Conservation (phyloP, 2,113 vertebrate genomes). For the Micronycteris hirsuta region DNA sequence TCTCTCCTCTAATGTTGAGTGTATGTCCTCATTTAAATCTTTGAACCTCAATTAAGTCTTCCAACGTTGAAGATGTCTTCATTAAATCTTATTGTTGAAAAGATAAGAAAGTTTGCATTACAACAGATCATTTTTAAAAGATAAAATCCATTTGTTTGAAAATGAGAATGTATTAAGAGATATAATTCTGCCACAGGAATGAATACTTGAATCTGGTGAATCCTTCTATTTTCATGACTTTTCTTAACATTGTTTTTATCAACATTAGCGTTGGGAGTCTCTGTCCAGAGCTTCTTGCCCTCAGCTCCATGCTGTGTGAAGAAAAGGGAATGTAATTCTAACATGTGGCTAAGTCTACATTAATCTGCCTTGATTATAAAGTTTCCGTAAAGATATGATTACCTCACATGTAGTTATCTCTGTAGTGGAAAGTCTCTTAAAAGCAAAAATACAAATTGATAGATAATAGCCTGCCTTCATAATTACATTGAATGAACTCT, state of each 20-base stretch:
- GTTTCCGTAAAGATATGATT: not conserved
- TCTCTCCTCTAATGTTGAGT: constrained; percentile 67
- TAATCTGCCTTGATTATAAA: not conserved
- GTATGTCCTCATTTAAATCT: not conserved
- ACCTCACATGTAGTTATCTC: not conserved
- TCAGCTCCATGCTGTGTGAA: not conserved
- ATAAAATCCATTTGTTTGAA: constrained; percentile 28
- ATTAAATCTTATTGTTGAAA: constrained; percentile 50
- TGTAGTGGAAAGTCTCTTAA: not conserved
- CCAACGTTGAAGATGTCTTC: constrained; percentile 39
- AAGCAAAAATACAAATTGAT: not conserved
- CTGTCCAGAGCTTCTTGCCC: not conserved
- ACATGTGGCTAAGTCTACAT: not conserved
- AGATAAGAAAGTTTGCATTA: constrained; percentile 43
- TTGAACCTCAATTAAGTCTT: constrained; percentile 40
- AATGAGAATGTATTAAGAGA: not conserved
- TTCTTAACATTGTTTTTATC: not conserved
- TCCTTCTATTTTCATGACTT: not conserved
- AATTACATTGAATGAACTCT: not conserved
- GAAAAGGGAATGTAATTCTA: not conserved
- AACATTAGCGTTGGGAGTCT: not conserved
- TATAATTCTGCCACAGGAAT: not conserved
- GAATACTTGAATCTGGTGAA: not conserved
- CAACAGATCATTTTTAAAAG: not conserved
- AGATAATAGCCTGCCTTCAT: not conserved